Conservation (phyloP, 2,888 invertebrate species). For the Ecliptopera silaceata region DNA sequence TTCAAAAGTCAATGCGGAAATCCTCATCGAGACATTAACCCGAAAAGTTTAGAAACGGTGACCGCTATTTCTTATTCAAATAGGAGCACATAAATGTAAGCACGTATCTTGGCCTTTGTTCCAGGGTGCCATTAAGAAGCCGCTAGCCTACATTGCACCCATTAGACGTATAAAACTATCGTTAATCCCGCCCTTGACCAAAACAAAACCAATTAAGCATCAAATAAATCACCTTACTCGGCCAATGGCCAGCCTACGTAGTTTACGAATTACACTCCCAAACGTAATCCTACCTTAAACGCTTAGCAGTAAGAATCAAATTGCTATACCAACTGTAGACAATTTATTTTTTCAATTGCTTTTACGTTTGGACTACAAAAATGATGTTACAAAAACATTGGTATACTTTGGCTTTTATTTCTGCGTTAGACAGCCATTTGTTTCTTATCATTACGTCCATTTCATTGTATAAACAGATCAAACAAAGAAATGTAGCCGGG, state of each 20-base stretch:
- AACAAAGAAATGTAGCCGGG: slow-evolving; percentile 6
- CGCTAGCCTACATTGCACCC: slow-evolving; percentile 56
- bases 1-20: background rate
- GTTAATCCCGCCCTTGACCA: slow-evolving; percentile 67
- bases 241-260: slow-evolving; percentile 47
- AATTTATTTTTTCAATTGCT: slow-evolving; percentile 42
- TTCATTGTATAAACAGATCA: slow-evolving; percentile 22
- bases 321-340: background rate
- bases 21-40: background rate
- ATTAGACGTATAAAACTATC: slow-evolving; percentile 68
- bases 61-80: background rate
- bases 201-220: slow-evolving; percentile 74
- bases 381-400: slow-evolving; percentile 42
- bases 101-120: slow-evolving; percentile 15
- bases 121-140: slow-evolving; percentile 52
- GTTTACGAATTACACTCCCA: slow-evolving; percentile 39
- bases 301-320: background rate
- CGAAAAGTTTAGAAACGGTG: background rate
- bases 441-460: slow-evolving; percentile 25
- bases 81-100: slow-evolving; percentile 8
- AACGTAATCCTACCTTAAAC: slow-evolving; percentile 14
- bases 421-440: slow-evolving; percentile 18
- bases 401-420: slow-evolving; percentile 31
- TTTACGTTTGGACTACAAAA: slow-evolving; percentile 39
- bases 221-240: slow-evolving; percentile 62